phyloP scores from a whole-genome alignment of 2,888 invertebrate species.

The Escarpia spicata region DNA sequence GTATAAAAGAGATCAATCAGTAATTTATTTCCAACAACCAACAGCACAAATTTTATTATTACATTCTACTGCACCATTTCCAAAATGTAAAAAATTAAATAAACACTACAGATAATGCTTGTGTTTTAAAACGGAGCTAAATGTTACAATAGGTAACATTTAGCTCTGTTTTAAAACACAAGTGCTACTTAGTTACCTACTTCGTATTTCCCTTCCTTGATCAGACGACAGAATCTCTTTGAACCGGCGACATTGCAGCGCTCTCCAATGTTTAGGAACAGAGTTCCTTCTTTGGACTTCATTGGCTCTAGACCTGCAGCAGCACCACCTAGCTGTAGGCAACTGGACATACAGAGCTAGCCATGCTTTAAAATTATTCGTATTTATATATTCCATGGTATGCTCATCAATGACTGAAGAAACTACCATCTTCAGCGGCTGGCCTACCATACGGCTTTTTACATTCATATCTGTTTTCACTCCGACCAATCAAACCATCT shows the following conservation, averaged over 20 bases:
- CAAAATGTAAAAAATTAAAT: not conserved
- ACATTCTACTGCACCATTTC: too few species aligned
- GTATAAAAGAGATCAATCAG: too few species aligned
- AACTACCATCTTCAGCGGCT: not conserved
- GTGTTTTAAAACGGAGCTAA: not conserved
- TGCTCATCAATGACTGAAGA: not conserved
- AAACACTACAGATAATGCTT: not conserved
- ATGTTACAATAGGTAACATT: not conserved
- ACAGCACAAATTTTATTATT: too few species aligned
- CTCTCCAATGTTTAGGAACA: slow-evolving; percentile 73
- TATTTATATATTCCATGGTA: not conserved
- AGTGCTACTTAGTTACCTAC: slow-evolving; percentile 48
- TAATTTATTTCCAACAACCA: too few species aligned
- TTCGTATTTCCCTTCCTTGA: slow-evolving; percentile 70
- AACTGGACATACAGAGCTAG: not conserved
- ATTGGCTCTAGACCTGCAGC: slow-evolving; percentile 69
- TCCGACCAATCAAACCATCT: not conserved
- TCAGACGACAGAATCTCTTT: slow-evolving; percentile 68
- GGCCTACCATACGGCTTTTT: not conserved
- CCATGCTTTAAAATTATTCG: not conserved
- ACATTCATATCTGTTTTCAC: not conserved
- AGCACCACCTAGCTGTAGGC: not conserved
- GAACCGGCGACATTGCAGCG: slow-evolving; percentile 73
- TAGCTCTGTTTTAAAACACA: not conserved
- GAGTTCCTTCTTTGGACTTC: slow-evolving; percentile 66